Percentiles rank a stretch among this genome's conserved stretches.
phyloP scores from a whole-genome alignment of 2,113 vertebrate genomes.

The Serilophus lunatus region DNA sequence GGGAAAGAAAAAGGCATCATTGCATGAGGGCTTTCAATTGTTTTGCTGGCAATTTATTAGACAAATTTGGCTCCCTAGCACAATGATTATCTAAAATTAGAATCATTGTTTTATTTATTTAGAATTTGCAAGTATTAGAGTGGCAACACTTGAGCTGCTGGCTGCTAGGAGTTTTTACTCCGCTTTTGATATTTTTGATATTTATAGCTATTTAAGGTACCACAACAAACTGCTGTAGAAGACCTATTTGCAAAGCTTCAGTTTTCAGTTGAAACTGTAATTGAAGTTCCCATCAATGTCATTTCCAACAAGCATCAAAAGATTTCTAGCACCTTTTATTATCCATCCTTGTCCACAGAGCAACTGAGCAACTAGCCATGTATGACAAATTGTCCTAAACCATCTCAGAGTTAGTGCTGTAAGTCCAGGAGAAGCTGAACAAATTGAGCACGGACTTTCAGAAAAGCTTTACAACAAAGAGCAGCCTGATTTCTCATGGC shows the following conservation, averaged over 20 bases:
- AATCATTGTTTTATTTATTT: neutral
- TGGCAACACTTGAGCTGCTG: neutral
- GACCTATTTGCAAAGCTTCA: neutral
- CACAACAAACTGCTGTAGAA: neutral
- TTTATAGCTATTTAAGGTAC: neutral
- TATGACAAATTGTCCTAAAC: neutral
- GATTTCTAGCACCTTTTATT: neutral
- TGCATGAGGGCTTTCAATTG: neutral
- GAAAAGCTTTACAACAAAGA: neutral
- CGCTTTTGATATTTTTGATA: neutral
- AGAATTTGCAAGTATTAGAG: neutral
- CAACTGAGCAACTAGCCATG: neutral
- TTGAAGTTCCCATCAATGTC: neutral
- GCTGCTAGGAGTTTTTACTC: neutral
- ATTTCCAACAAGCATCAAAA: neutral
- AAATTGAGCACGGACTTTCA: neutral
- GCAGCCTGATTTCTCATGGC: neutral
- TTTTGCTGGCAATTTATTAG: conserved; percentile 35
- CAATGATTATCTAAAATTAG: conserved; percentile 11
- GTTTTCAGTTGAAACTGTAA: neutral
- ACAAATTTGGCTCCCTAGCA: neutral
- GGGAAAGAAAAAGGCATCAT: neutral
- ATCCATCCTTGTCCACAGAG: neutral
- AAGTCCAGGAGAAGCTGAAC: neutral
- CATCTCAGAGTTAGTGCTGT: neutral